Evolutionary conservation across 2,113 vertebrate species (phyloP).

Genomic region (Suricata suricatta): DNA sequence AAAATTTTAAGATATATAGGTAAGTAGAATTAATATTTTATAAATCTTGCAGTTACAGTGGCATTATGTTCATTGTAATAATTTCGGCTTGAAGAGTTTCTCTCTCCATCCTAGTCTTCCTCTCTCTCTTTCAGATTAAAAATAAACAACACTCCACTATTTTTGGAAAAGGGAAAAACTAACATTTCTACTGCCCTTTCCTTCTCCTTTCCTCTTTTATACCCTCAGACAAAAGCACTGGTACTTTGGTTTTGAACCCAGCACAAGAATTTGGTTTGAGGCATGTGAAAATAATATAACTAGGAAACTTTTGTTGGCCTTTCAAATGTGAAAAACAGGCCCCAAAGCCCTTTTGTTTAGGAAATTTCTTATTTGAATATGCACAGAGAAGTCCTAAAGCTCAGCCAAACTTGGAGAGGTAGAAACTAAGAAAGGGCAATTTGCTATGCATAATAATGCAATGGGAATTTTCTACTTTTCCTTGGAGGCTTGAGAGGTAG

Average conservation of each 20-base stretch:
- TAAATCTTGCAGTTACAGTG: background rate
- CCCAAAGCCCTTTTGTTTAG: constrained; percentile 34
- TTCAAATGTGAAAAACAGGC: background rate
- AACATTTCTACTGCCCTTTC: background rate
- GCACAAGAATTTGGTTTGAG: background rate
- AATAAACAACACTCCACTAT: background rate
- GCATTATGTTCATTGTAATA: background rate
- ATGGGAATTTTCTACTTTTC: background rate
- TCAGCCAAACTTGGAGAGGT: background rate
- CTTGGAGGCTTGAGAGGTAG: background rate
- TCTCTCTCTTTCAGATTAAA: background rate
- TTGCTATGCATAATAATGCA: constrained; percentile 58
- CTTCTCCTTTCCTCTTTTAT: background rate
- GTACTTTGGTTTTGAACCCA: background rate
- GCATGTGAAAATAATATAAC: background rate
- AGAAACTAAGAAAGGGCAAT: constrained; percentile 52
- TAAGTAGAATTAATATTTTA: background rate
- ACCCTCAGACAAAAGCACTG: background rate
- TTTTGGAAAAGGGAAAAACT: background rate
- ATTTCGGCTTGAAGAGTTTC: background rate
- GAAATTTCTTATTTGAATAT: constrained; percentile 39
- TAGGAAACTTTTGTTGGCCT: background rate
- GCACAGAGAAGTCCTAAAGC: background rate
- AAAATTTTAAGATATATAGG: background rate
- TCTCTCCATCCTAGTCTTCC: background rate